These are phyloP conservation scores for Etheostoma perlongum DNA, from an alignment of 2,797 vertebrate genomes.

Conservation along the genomic window DNA sequence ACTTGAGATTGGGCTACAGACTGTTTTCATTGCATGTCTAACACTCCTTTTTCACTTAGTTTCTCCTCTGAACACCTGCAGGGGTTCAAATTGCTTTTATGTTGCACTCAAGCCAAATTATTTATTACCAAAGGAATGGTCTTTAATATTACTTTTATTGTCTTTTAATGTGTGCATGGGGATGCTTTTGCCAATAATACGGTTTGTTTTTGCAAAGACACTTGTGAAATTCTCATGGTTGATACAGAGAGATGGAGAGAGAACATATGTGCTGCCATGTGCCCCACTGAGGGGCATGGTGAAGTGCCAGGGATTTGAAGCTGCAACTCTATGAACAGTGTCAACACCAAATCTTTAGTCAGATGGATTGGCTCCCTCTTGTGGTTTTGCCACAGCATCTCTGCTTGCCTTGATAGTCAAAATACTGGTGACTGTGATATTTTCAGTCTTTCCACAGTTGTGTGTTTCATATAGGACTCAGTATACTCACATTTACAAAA, in stretches of 20 bases:
- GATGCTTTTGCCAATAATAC: slow-evolving; percentile 67
- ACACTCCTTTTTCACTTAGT: slow-evolving; percentile 54
- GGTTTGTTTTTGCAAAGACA: slow-evolving; percentile 36
- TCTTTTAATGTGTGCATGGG: slow-evolving; percentile 65
- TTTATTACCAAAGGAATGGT: slow-evolving; percentile 85
- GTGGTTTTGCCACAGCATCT: slow-evolving; percentile 62
- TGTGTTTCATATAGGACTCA: slow-evolving; percentile 41
- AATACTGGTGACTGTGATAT: slow-evolving; percentile 53
- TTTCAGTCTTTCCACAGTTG: slow-evolving; percentile 36
- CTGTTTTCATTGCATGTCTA: slow-evolving; percentile 77
- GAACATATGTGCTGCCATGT: slow-evolving; percentile 71
- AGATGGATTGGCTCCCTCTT: slow-evolving; percentile 67
- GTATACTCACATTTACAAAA: slow-evolving; percentile 53
- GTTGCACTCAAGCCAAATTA: slow-evolving; percentile 85
- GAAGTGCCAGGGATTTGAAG: slow-evolving; percentile 69
- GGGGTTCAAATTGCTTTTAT: slow-evolving; percentile 67
- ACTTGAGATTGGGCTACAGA: slow-evolving; percentile 51
- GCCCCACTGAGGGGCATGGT: slow-evolving; percentile 62
- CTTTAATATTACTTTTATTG: slow-evolving; percentile 60
- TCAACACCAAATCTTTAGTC: slow-evolving; percentile 60
- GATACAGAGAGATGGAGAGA: slow-evolving; percentile 54
- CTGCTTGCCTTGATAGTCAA: slow-evolving; percentile 67
- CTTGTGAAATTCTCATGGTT: slow-evolving; percentile 49
- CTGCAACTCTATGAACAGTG: slow-evolving; percentile 44
- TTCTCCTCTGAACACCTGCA: slow-evolving; percentile 42